These are phyloP conservation scores for Pipistrellus kuhlii DNA, from an alignment of 2,797 vertebrate genomes.

Conservation along the genomic window DNA sequence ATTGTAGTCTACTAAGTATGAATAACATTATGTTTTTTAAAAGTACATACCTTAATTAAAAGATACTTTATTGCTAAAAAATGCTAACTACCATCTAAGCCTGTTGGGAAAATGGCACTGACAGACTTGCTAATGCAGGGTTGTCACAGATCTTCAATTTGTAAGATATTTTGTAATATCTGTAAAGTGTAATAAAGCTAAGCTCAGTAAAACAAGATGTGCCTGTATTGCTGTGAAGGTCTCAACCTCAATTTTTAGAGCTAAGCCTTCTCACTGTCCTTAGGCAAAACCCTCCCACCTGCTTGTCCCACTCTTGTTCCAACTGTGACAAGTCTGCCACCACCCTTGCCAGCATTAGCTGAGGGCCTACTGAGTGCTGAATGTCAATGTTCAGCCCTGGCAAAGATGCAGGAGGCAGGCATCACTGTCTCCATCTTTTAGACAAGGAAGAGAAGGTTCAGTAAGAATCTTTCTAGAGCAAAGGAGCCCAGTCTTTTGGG, in stretches of 20 bases:
- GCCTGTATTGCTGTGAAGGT: not conserved
- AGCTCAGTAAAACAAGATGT: not conserved
- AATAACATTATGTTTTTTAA: not conserved
- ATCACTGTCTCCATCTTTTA: not conserved
- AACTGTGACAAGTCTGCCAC: not conserved
- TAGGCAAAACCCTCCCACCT: not conserved
- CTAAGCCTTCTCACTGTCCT: not conserved
- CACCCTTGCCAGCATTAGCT: fast-evolving
- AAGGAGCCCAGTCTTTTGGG: not conserved
- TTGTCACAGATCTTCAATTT: not conserved
- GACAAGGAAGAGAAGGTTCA: not conserved
- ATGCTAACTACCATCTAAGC: not conserved
- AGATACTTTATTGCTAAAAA: not conserved
- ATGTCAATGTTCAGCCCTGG: too few species aligned
- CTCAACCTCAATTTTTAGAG: not conserved
- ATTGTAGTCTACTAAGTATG: not conserved
- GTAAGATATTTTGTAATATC: not conserved
- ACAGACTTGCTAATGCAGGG: not conserved
- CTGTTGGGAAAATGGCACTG: not conserved
- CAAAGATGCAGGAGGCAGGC: too few species aligned
- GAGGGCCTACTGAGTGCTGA: fast-evolving
- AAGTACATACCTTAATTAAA: not conserved
- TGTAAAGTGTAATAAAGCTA: not conserved
- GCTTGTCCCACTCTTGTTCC: too few species aligned
- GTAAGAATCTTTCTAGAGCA: not conserved